Base-by-base conservation (phyloP, 2,797 vertebrate species). In the Glossophaga mutica region DNA sequence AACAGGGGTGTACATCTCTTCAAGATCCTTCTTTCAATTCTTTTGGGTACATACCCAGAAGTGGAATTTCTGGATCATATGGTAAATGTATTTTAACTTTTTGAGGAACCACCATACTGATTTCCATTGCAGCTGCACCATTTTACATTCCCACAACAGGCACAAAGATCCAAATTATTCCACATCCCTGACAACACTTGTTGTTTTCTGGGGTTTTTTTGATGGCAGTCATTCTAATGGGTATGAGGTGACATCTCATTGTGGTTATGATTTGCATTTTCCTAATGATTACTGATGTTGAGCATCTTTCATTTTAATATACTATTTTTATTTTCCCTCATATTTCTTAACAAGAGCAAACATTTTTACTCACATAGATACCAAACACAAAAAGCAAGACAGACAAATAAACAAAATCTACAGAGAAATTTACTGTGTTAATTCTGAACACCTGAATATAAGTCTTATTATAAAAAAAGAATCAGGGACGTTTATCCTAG, bases 51-150 rank as follows among this genome's bases (percentile, higher is more conserved):
- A 96, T 16, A 77, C 32, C 19, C 68, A 94, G 32, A 87, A 91
- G 50, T 46, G 9, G 59, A 87, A 82, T 14, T 91, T 32, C 55
- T 74, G 39, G 39, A 50, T 81, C 50, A 96, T 55, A 83, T 77
- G 19, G 62, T 65, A 96, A 71, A 77, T 62, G 34, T 87, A 42
- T 70, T 91, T 86, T 42, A 70, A 81, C 42, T 93, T 95, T 67
- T 74, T 90, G 26, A 90, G 81, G 59, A 86, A 74, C 6, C 24
- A 44, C 44, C 32, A 32, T 65, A 71, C 42, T 74, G 48, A 86
- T 81, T 74, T 86, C 55, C 44, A 68, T 10, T 39, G 39, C 48
- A 22, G 29, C 48, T 50, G 9, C 2, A 89, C 24, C 62, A 81
- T 85, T 77, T 92, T 55, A 86, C 29, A 90, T 86, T 74, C 29